Conservation (phyloP, 2,888 invertebrate species). For the Periphyllus acericola region DNA sequence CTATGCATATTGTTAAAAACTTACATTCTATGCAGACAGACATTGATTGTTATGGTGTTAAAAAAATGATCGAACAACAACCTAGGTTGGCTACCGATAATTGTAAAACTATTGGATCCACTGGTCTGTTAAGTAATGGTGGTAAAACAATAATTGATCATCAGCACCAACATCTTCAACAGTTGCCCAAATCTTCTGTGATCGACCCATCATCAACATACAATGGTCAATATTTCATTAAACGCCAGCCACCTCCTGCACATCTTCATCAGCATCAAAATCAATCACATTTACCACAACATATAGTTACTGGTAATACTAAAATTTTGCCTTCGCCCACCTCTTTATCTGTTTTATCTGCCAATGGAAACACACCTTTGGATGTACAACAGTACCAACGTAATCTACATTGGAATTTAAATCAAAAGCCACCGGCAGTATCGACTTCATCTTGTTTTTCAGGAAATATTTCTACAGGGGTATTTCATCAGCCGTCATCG, state of each 20-base stretch:
- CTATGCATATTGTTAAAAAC: slow-evolving; percentile 81
- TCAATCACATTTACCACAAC: slow-evolving; percentile 36
- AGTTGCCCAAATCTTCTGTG: slow-evolving; percentile 17
- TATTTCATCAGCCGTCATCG: slow-evolving; percentile 19
- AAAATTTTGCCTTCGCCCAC: slow-evolving; percentile 22
- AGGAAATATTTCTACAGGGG: slow-evolving; percentile 25
- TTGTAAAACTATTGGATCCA: neutral
- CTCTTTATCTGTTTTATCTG: slow-evolving; percentile 34
- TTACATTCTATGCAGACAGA: slow-evolving; percentile 71
- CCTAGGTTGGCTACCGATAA: slow-evolving; percentile 10
- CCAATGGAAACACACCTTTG: slow-evolving; percentile 33
- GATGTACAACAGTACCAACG: slow-evolving; percentile 40
- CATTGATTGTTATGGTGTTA: slow-evolving; percentile 43
- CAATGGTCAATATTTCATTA: slow-evolving; percentile 68
- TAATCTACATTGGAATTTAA: slow-evolving; percentile 38
- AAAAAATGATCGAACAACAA: slow-evolving; percentile 48
- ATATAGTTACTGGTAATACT: slow-evolving; percentile 12
- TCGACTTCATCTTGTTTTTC: slow-evolving; percentile 46
- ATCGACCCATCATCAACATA: slow-evolving; percentile 14
- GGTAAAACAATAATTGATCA: slow-evolving; percentile 25
- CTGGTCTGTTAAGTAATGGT: neutral
- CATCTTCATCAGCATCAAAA: slow-evolving; percentile 29
- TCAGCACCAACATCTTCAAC: slow-evolving; percentile 30
- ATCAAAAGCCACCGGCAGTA: slow-evolving; percentile 26
- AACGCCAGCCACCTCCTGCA: slow-evolving; percentile 56